These are phyloP conservation scores for Tortricodes alternella DNA, from an alignment of 2,888 invertebrate species.

Conservation along the genomic window DNA sequence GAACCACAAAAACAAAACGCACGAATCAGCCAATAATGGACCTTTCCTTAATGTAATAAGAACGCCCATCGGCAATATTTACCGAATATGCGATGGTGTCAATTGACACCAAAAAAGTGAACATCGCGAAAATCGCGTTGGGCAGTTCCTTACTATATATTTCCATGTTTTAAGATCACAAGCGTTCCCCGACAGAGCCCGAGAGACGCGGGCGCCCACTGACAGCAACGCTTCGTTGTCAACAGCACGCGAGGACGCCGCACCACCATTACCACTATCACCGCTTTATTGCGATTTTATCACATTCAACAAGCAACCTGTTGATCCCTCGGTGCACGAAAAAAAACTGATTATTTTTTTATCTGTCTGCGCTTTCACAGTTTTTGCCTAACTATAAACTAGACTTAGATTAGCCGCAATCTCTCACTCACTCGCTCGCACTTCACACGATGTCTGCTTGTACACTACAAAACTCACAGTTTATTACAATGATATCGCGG, in stretches of 20 bases:
- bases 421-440: constrained; percentile 55
- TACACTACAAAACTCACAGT: constrained; percentile 66
- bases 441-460: constrained; percentile 57
- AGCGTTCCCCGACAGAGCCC: constrained; percentile 33
- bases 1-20: too few species aligned
- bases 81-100: too few species aligned
- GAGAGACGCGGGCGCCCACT: constrained; percentile 41
- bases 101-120: too few species aligned
- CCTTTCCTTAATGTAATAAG: too few species aligned
- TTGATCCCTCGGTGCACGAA: constrained; percentile 76
- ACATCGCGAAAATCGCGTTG: too few species aligned
- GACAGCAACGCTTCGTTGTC: constrained; percentile 62
- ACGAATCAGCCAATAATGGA: too few species aligned
- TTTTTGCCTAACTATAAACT: constrained; percentile 80
- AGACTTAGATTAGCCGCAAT: constrained; percentile 67
- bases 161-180: too few species aligned
- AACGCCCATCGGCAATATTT: too few species aligned
- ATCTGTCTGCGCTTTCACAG: constrained; percentile 64
- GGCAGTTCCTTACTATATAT: too few species aligned
- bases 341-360: constrained; percentile 59
- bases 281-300: constrained; percentile 69
- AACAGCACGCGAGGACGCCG: constrained; percentile 56
- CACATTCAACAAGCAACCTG: constrained; percentile 64
- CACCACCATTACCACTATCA: constrained; percentile 46
- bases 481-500: constrained; percentile 72